These are phyloP conservation scores for Cyclura pinguis DNA, from an alignment of 2,797 vertebrate genomes.

Conservation along the genomic window DNA sequence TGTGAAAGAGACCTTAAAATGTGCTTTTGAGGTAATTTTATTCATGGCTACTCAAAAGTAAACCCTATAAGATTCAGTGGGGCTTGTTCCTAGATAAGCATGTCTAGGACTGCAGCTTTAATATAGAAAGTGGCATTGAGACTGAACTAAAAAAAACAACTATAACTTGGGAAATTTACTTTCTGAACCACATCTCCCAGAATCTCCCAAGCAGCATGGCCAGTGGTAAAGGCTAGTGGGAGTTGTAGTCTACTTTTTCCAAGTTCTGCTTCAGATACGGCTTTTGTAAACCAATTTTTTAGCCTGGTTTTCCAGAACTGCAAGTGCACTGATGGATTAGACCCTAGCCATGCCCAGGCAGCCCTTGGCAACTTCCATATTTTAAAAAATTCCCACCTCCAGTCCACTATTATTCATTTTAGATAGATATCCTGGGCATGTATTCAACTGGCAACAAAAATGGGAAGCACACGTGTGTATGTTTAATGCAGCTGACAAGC, in stretches of 20 bases:
- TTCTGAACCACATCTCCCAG: not conserved
- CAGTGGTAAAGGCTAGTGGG: too few relatives aligned
- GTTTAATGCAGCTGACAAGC: constrained; percentile 12
- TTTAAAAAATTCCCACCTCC: constrained; percentile 1
- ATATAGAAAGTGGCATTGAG: not conserved
- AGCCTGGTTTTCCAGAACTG: not conserved
- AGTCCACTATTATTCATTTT: constrained; percentile 24
- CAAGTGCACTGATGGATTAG: not conserved
- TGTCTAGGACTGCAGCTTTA: not conserved
- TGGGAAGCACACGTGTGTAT: not conserved
- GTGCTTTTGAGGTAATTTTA: not conserved
- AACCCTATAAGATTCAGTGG: not conserved
- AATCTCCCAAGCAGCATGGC: too few relatives aligned
- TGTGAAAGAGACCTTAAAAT: too few relatives aligned
- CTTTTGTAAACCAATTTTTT: not conserved
- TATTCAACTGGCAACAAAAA: not conserved
- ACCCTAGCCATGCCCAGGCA: not conserved
- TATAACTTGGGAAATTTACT: not conserved
- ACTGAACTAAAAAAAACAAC: not conserved
- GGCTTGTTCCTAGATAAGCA: not conserved
- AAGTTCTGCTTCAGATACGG: too few relatives aligned
- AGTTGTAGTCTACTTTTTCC: too few relatives aligned
- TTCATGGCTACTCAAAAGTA: not conserved
- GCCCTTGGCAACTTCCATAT: constrained; percentile 1
- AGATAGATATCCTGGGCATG: constrained; percentile 33